These are phyloP conservation scores for Carabus problematicus DNA, from an alignment of 2,888 invertebrate genomes.

Conservation along the genomic window DNA sequence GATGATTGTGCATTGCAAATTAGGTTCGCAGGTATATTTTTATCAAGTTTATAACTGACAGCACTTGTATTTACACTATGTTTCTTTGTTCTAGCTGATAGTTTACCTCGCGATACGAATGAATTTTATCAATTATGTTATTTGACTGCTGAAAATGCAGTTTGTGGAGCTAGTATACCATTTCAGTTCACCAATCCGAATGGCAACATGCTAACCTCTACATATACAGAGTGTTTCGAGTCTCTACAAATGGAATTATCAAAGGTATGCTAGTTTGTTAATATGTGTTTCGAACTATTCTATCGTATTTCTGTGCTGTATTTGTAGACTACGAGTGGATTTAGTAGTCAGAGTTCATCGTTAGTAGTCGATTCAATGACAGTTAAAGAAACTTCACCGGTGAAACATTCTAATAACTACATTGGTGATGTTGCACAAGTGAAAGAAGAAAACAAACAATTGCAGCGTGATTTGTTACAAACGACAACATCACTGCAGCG, in stretches of 20 bases:
- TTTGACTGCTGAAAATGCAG: conserved; percentile 54
- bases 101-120: conserved; percentile 53
- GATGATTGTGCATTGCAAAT: conserved; percentile 29
- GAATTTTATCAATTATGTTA: conserved; percentile 57
- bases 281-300: no score
- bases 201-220: conserved; percentile 37
- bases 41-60: no score
- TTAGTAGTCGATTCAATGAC: background rate
- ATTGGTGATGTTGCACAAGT: conserved; percentile 43
- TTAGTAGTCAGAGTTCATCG: background rate
- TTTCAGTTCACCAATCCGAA: conserved; percentile 51
- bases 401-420: no score
- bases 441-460: conserved; percentile 51
- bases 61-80: no score
- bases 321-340: background rate
- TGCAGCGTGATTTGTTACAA: conserved; percentile 44
- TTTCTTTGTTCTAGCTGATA: conserved; percentile 49
- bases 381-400: background rate
- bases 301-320: background rate
- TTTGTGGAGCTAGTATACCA: conserved; percentile 55
- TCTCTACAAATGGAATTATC: conserved; percentile 32
- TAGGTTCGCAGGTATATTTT: conserved; percentile 33
- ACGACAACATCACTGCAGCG: conserved; percentile 34
- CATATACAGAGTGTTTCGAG: conserved; percentile 28
- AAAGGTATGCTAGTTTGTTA: conserved; percentile 22